A percentile compares a stretch with the other conserved stretches of the same genome.
Evolutionary conservation across 2,797 vertebrate genomes (phyloP).

Genomic region (Tamandua tetradactyla): DNA sequence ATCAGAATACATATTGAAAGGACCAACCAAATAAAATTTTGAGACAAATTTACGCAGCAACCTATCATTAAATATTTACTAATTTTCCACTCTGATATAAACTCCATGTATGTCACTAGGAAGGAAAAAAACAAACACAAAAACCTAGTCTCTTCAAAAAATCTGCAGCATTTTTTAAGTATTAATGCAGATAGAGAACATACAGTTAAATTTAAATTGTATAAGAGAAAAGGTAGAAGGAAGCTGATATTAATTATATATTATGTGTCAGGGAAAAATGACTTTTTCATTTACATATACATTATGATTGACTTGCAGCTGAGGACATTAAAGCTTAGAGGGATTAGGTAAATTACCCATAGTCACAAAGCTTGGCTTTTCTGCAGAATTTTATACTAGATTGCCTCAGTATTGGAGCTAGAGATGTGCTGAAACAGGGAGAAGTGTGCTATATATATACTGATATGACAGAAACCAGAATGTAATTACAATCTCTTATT

Average conservation of each 20-base stretch:
- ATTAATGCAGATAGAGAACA: neutral
- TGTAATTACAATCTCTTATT: neutral
- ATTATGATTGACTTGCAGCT: neutral
- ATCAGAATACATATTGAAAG: neutral
- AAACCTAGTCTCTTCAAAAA: neutral
- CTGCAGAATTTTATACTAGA: neutral
- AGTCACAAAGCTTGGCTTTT: neutral
- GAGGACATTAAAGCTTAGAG: neutral
- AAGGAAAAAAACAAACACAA: neutral
- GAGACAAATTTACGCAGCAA: neutral
- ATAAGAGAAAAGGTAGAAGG: neutral
- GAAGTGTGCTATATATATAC: neutral
- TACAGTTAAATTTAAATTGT: neutral
- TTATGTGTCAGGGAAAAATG: neutral
- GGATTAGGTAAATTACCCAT: neutral
- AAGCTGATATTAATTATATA: neutral
- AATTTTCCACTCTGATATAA: neutral
- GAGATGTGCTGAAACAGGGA: neutral
- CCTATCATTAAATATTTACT: neutral
- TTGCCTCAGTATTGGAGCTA: neutral
- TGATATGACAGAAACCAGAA: neutral
- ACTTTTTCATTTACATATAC: neutral
- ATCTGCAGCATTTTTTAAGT: neutral
- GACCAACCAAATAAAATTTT: neutral
- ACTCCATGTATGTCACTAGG: neutral